These are phyloP conservation scores for Heliconius congener DNA, from an alignment of 1,140 invertebrate species.

Conservation along the genomic window DNA sequence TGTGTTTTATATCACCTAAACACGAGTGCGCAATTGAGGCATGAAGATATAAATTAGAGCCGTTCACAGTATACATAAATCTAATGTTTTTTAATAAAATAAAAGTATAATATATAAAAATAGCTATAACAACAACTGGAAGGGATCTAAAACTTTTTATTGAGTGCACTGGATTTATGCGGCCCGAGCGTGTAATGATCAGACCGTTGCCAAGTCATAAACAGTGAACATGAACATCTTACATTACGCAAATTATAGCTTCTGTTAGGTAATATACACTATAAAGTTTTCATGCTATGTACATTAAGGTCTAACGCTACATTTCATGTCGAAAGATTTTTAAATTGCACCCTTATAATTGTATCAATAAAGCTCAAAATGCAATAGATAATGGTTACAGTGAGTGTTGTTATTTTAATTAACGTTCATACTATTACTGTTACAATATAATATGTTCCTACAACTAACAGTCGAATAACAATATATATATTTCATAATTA, in stretches of 20 bases:
- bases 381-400: background rate
- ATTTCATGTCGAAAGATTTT: conserved; percentile 11
- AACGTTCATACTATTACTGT: background rate
- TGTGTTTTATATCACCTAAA: too few species aligned
- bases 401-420: conserved; percentile 13
- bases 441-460: background rate
- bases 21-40: background rate
- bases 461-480: background rate
- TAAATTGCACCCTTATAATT: background rate
- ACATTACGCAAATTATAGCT: conserved; percentile 45
- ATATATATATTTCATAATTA: conserved; percentile 11
- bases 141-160: conserved; percentile 39
- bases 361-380: background rate
- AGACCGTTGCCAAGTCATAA: conserved; percentile 59
- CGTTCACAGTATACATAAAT: too few species aligned
- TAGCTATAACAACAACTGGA: conserved; percentile 7
- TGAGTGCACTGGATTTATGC: conserved; percentile 42
- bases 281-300: conserved; percentile 41
- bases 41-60: too few species aligned
- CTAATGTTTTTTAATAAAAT: background rate
- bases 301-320: conserved; percentile 28
- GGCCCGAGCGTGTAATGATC: conserved; percentile 46
- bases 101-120: background rate
- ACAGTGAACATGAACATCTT: conserved; percentile 43
- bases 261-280: conserved; percentile 34